Conservation (phyloP, 2,797 vertebrate genomes). For the Macropodus opercularis region DNA sequence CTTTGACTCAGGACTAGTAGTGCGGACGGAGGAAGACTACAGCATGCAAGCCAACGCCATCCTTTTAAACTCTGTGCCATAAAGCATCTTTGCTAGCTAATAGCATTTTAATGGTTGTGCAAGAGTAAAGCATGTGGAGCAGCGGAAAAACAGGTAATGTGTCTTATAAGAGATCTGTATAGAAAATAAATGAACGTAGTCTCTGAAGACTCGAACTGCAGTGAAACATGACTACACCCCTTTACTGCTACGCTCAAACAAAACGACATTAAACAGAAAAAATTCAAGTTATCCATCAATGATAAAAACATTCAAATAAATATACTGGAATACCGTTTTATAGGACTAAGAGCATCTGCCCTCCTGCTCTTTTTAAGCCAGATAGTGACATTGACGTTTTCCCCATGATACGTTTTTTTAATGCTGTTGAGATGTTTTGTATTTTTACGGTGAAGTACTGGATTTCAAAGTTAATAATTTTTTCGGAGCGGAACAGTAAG, state of each 20-base stretch:
- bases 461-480: slow-evolving; percentile 41
- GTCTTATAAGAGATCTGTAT: slow-evolving; percentile 51
- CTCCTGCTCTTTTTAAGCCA: slow-evolving; percentile 29
- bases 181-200: slow-evolving; percentile 45
- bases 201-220: slow-evolving; percentile 45
- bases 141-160: slow-evolving; percentile 59
- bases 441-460: slow-evolving; percentile 30
- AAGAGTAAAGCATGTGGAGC: slow-evolving; percentile 67
- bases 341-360: slow-evolving; percentile 53
- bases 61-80: slow-evolving; percentile 62
- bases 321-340: slow-evolving; percentile 59
- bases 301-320: slow-evolving; percentile 77
- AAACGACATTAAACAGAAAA: slow-evolving; percentile 69
- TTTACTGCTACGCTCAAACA: slow-evolving; percentile 60
- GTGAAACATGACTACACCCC: slow-evolving; percentile 60
- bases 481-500: slow-evolving; percentile 59
- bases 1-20: slow-evolving; percentile 62
- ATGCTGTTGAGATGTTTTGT: slow-evolving; percentile 18
- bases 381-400: slow-evolving; percentile 29
- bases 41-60: slow-evolving; percentile 66
- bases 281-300: slow-evolving; percentile 75
- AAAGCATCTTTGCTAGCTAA: slow-evolving; percentile 56
- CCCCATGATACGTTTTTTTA: slow-evolving; percentile 18
- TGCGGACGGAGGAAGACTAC: slow-evolving; percentile 58
- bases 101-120: slow-evolving; percentile 65